Evolutionary conservation across 2,888 invertebrate species (phyloP).

Genomic region (Cephus spinipes): DNA sequence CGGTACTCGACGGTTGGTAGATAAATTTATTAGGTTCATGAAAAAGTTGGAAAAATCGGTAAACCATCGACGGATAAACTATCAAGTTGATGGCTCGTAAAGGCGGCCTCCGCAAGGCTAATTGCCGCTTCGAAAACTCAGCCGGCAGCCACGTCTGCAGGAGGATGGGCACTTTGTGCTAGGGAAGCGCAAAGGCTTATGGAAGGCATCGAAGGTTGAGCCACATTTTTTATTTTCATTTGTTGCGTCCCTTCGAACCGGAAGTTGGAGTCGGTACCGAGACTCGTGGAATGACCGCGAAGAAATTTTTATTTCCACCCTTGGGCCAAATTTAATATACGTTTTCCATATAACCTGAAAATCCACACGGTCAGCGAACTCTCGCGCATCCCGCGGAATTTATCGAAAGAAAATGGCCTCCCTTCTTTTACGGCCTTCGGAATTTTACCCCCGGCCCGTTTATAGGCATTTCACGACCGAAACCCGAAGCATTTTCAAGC

Average conservation of each 20-base stretch:
- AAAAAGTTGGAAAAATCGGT: slow-evolving; percentile 21
- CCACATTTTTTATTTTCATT: background rate
- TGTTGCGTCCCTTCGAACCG: background rate
- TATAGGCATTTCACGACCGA: background rate
- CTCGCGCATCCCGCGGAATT: background rate
- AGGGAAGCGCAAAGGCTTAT: background rate
- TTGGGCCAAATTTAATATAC: background rate
- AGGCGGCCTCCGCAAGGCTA: slow-evolving; percentile 32
- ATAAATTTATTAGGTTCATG: slow-evolving; percentile 19
- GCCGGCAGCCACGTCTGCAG: background rate
- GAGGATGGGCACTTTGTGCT: background rate
- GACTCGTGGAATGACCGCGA: background rate
- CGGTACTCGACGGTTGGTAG: background rate
- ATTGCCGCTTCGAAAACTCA: slow-evolving; percentile 33
- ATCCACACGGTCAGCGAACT: background rate
- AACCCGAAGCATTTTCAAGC: background rate
- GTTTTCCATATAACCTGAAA: background rate
- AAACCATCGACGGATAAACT: slow-evolving; percentile 38
- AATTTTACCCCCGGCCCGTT: background rate
- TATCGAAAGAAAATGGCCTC: background rate
- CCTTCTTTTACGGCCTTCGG: background rate
- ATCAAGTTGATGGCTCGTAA: slow-evolving; percentile 44
- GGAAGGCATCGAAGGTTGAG: background rate
- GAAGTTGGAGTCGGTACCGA: background rate
- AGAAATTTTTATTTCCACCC: background rate